Evolutionary conservation across 2,797 vertebrate species (phyloP).

Genomic region (Hipposideros larvatus): DNA sequence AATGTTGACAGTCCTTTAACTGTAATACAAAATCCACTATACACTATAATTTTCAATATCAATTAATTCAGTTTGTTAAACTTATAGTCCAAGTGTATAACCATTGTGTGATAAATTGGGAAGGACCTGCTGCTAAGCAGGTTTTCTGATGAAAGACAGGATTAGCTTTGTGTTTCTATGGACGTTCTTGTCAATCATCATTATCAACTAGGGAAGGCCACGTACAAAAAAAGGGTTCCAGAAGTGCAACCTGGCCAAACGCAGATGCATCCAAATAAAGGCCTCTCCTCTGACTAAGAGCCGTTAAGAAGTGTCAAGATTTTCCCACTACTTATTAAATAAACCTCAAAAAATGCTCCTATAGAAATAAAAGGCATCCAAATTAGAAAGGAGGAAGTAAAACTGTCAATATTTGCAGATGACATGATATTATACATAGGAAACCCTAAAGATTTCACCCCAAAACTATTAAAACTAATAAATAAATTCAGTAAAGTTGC

Average conservation of each 20-base stretch:
- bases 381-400: background rate
- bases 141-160: conserved; percentile 85
- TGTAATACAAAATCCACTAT: conserved; percentile 84
- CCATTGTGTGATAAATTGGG: conserved; percentile 84
- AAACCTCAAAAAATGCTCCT: conserved; percentile 66
- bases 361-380: background rate
- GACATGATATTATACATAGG: background rate
- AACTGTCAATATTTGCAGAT: background rate
- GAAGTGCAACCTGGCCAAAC: conserved; percentile 80
- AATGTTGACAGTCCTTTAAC: conserved; percentile 84
- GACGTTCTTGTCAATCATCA: conserved; percentile 84
- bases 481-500: background rate
- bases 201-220: conserved; percentile 83
- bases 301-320: conserved; percentile 37
- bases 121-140: conserved; percentile 84
- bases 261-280: background rate
- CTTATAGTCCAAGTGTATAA: conserved; percentile 85
- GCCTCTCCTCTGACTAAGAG: background rate
- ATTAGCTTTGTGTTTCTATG: conserved; percentile 77
- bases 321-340: conserved; percentile 71
- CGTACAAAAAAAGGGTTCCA: conserved; percentile 81
- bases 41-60: conserved; percentile 86
- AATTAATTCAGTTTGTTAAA: conserved; percentile 88
- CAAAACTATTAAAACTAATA: background rate
- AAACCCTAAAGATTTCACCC: background rate